These are phyloP conservation scores for Malthinus seriepunctatus DNA, from an alignment of 2,888 invertebrate species.

Conservation along the genomic window DNA sequence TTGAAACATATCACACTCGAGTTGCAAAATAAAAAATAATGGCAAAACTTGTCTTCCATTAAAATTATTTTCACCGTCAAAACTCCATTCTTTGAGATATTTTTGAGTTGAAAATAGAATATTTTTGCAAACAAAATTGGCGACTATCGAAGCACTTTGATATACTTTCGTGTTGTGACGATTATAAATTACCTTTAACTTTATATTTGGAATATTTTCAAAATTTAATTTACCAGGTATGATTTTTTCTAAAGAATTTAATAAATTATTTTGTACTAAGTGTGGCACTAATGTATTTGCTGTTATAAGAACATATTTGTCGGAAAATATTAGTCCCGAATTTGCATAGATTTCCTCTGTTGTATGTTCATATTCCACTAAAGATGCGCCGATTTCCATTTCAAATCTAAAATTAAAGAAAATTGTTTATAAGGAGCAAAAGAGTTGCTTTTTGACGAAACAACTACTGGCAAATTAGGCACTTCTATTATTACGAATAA, in stretches of 20 bases:
- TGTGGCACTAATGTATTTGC: conserved; percentile 11
- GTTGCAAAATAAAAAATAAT: conserved; percentile 22
- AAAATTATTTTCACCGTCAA: conserved; percentile 7
- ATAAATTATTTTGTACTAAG: conserved; percentile 6
- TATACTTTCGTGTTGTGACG: neutral
- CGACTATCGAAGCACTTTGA: conserved; percentile 1
- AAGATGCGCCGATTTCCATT: neutral
- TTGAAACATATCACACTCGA: neutral
- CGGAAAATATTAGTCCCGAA: conserved; percentile 16
- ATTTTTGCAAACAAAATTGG: conserved; percentile 16
- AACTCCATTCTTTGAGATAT: conserved; percentile 19
- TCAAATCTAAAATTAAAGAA: neutral
- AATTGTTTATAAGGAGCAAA: too few species aligned
- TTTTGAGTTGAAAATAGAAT: conserved; percentile 13
- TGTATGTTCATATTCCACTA: conserved; percentile 12
- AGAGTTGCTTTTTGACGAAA: too few species aligned
- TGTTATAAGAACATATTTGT: conserved; percentile 16
- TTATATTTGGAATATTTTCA: too few species aligned
- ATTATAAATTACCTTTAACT: too few species aligned
- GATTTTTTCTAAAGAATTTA: neutral
- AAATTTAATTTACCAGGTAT: conserved; percentile 6
- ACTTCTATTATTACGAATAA: too few species aligned
- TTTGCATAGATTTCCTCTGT: conserved; percentile 3
- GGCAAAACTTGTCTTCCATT: conserved; percentile 7
- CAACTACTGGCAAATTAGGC: too few species aligned